Base-by-base conservation (phyloP, 2,797 vertebrate species). In the Poecilia picta region DNA sequence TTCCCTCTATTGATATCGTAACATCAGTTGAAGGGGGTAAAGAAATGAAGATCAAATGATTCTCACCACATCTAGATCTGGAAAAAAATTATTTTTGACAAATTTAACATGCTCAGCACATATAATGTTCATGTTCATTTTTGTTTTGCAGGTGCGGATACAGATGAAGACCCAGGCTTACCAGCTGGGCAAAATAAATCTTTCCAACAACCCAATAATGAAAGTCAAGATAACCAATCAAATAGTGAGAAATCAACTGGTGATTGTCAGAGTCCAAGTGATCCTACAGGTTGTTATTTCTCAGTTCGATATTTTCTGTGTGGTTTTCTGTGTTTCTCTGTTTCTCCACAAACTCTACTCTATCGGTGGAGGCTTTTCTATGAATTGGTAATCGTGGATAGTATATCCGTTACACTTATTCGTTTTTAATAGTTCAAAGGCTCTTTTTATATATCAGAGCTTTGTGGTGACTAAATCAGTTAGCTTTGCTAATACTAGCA, bases 401-500 rank as follows among this genome's bases (percentile, higher is more conserved):
- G 6, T 2, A 53, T 3, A 43, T 20, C 0, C n/a, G 11, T 12
- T 11, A n/a, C 0, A 5, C 0, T 2, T 70, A 8, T 6, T 46
- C 23, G 0, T 4, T 45, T 28, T 33, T 5, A 47, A 12, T 70
- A 8, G 33, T 31, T 68, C 4, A 0, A 47, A 18, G 31, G 16
- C 5, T 47, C 7, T 74, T 49, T 2, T 20, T 23, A 59, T 53
- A 8, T 4, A 68, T 2, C 1, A 10, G 70, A 16, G n/a, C 20
- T n/a, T 45, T 55, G 5, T 16, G 6, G 3, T 36, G 16, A 62
- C 0, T 18, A 11, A 72, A 8, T 0, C 2, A 18, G 8, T 16
- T 25, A 46, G 43, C 2, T 47, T 31, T 57, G 77, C 68, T 78
- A 80, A 43, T 47, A n/a, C 4, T 62, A 39, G 77, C 39, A 72